These are phyloP conservation scores for Bombycilla garrulus DNA, from an alignment of 2,113 vertebrate species.

Conservation along the genomic window DNA sequence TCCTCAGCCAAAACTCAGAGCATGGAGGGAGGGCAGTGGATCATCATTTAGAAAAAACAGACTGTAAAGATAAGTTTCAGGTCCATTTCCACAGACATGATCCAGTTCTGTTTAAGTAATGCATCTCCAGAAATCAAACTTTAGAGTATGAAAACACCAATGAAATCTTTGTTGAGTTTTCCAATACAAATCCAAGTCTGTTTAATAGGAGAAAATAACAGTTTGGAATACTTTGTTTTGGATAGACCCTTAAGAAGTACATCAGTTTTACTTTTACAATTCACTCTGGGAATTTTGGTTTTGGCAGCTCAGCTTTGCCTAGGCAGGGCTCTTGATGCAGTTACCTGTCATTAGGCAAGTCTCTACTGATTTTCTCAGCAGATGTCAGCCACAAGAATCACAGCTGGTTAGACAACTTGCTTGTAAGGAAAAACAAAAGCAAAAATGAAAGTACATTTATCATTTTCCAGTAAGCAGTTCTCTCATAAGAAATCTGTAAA, in stretches of 20 bases:
- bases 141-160: not conserved
- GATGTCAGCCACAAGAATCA: not conserved
- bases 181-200: not conserved
- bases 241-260: not conserved
- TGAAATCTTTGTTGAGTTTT: not conserved
- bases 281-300: not conserved
- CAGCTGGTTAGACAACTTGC: not conserved
- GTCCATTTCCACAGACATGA: not conserved
- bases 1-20: not conserved
- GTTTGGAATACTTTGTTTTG: not conserved
- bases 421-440: not conserved
- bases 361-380: not conserved
- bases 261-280: not conserved
- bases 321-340: not conserved
- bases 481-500: not conserved
- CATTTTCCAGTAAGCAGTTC: not conserved
- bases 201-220: not conserved
- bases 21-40: not conserved
- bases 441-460: not conserved
- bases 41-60: not conserved
- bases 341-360: slow-evolving; percentile 1
- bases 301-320: not conserved
- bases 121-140: not conserved
- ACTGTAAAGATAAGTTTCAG: not conserved
- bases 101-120: not conserved